Base-by-base conservation (phyloP, 2,888 invertebrate species). In the Agriopis marginaria region DNA sequence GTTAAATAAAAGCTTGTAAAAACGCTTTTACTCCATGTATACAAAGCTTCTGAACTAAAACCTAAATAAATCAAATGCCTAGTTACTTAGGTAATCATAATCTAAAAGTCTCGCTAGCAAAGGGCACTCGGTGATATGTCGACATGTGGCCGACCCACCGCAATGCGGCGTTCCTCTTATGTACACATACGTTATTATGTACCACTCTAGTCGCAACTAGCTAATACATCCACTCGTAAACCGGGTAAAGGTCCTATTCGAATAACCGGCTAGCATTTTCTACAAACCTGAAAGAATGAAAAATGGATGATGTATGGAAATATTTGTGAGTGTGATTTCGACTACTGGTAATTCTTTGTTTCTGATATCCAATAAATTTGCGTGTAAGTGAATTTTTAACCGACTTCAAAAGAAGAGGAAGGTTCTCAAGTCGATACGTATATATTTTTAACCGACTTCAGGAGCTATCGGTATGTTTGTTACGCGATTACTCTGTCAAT, bases 121-220 rank as follows among this genome's bases (percentile, higher is more conserved):
- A 92, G 90, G 90, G 91, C 90, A 90, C 65, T 85, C 83, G 89
- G 88, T 88, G 89, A 90, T 91, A 87, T 92, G 91, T 91, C 89
- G 91, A 89, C 92, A 91, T 86, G 88, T 86, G 90, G 83, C 86
- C 87, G 87, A 85, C 86, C 81, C 89, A 88, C 92, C 91, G 93
- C 93, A 93, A 87, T 93, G 93, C 93, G 93, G 91, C 91, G 87
- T 86, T 86, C 82, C 87, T 89, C 88, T 86, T 89, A 88, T 89
- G 89, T 89, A 91, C 89, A 89, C 89, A 89, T 84, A 84, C 78
- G 82, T 81, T 87, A 86, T 86, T 86, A 88, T 87, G 87, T 87
- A 84, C 86, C 83, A 84, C 87, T 86, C 84, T 82, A 66, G 63
- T 70, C 70, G 70, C 81, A 83, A 84, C 82, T 81, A 83, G 82